These are phyloP conservation scores for Catharus fuscescens DNA, from an alignment of 2,113 vertebrate genomes.

Conservation along the genomic window DNA sequence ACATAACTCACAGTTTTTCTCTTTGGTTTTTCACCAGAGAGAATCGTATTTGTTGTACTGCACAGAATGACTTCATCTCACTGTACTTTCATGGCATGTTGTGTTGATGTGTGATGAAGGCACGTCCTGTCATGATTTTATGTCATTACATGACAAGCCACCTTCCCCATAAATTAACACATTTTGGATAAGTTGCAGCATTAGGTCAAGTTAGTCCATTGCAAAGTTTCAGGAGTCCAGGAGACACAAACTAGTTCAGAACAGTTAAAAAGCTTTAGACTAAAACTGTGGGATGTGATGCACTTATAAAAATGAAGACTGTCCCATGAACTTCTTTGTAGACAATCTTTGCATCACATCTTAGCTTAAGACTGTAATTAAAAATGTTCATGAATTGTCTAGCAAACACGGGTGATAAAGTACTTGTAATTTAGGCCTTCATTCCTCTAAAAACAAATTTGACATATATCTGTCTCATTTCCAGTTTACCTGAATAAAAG, in stretches of 20 bases:
- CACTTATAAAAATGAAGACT: neutral
- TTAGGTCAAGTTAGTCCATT: neutral
- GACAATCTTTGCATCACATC: neutral
- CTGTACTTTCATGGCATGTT: neutral
- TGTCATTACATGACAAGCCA: constrained; percentile 12
- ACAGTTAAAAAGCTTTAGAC: neutral
- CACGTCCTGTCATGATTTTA: constrained; percentile 24
- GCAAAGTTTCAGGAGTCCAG: neutral
- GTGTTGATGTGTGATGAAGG: constrained; percentile 29
- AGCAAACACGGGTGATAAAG: neutral
- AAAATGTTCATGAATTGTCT: neutral
- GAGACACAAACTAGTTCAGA: neutral
- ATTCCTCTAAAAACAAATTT: neutral
- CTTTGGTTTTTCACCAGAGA: constrained; percentile 18
- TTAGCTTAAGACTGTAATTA: neutral
- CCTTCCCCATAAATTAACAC: constrained; percentile 44
- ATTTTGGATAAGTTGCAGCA: neutral
- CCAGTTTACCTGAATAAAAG: neutral
- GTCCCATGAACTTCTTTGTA: neutral
- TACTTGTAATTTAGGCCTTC: neutral
- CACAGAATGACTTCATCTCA: neutral
- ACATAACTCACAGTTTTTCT: constrained; percentile 35
- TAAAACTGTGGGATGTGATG: neutral
- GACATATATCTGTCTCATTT: neutral
- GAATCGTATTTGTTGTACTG: neutral